Conservation (phyloP, 2,888 invertebrate genomes). For the Epirrita christyi region DNA sequence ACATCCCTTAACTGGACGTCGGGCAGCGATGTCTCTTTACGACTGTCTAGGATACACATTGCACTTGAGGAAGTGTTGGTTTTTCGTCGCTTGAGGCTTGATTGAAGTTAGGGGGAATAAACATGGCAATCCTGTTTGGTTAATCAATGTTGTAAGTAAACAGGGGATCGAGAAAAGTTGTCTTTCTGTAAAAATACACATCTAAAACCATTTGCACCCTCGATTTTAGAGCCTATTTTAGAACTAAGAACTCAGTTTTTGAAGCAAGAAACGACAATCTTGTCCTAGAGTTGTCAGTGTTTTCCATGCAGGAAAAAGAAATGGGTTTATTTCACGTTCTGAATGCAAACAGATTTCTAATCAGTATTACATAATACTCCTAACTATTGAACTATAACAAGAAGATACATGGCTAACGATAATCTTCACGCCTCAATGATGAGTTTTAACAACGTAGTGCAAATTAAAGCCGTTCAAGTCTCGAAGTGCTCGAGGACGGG, state of each 20-base stretch:
- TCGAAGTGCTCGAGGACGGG: slow-evolving; percentile 30
- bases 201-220: no score
- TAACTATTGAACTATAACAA: not conserved
- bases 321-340: no score
- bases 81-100: slow-evolving; percentile 34
- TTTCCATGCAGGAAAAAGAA: no score
- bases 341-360: no score
- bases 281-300: no score
- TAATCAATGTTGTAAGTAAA: slow-evolving; percentile 19
- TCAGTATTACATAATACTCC: not conserved
- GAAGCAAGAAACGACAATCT: no score
- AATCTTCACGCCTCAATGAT: slow-evolving; percentile 52
- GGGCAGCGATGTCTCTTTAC: slow-evolving; percentile 31
- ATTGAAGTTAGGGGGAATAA: slow-evolving; percentile 31
- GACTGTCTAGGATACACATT: slow-evolving; percentile 35
- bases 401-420: slow-evolving; percentile 34
- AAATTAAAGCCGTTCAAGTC: slow-evolving; percentile 46
- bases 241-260: no score
- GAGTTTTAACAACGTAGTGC: slow-evolving; percentile 57
- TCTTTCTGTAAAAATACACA: not conserved
- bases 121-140: slow-evolving; percentile 16
- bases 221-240: no score
- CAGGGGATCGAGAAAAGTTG: not conserved
- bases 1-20: slow-evolving; percentile 22
- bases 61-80: slow-evolving; percentile 38